Conservation (phyloP, 1,140 invertebrate genomes). For the Proctacanthus coquilletti region DNA sequence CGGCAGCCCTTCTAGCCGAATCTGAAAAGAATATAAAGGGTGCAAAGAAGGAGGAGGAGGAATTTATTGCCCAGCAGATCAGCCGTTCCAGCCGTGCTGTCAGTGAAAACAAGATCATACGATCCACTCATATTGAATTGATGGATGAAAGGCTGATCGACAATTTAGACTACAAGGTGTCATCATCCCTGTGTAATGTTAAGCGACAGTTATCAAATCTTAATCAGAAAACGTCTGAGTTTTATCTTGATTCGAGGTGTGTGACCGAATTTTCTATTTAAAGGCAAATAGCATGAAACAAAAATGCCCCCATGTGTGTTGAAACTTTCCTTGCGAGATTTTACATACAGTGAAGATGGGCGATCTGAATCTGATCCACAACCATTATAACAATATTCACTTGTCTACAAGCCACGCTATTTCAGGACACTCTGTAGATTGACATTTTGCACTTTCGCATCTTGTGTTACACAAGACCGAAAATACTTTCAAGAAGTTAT, state of each 20-base stretch:
- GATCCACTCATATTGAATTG: constrained; percentile 23
- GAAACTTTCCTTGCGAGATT: no score
- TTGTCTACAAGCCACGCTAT: no score
- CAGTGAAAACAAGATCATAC: constrained; percentile 1
- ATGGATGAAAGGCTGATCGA: constrained; percentile 27
- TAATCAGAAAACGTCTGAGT: constrained; percentile 24
- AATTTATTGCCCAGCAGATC: constrained; percentile 19
- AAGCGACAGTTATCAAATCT: constrained; percentile 25
- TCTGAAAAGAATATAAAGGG: constrained; percentile 39
- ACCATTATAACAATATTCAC: no score
- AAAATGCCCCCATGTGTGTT: no score
- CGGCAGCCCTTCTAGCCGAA: constrained; percentile 43
- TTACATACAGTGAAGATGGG: no score
- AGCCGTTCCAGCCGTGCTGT: constrained; percentile 18
- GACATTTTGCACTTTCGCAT: no score
- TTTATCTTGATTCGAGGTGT: constrained; percentile 29
- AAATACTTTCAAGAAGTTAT: no score
- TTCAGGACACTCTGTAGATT: no score
- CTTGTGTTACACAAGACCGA: no score
- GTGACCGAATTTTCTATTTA: constrained; percentile 5
- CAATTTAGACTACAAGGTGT: constrained; percentile 26
- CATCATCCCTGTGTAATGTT: constrained; percentile 25
- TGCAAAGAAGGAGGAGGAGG: constrained; percentile 24
- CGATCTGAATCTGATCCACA: no score
- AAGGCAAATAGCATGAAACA: no score